Conservation (phyloP, 2,113 vertebrate species). For the Galemys pyrenaicus region DNA sequence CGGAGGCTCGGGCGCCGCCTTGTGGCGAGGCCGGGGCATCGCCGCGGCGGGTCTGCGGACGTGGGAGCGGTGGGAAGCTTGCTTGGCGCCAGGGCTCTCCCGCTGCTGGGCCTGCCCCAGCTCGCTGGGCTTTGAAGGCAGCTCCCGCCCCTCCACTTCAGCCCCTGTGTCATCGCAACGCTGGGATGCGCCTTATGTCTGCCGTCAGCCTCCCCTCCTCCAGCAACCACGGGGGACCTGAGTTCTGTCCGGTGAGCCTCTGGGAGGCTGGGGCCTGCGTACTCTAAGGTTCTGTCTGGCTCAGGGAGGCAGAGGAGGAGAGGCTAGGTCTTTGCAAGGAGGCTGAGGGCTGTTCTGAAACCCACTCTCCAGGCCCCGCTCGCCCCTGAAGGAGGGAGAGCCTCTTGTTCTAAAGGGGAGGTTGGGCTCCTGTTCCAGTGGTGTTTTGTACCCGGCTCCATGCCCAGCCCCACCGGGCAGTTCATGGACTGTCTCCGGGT, state of each 20-base stretch:
- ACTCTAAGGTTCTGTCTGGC: background rate
- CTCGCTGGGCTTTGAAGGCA: conserved; percentile 37
- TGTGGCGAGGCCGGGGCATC: background rate
- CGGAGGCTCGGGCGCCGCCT: background rate
- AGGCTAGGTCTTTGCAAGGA: too few relatives aligned
- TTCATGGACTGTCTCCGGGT: background rate
- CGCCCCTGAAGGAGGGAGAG: accelerated
- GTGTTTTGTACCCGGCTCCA: background rate
- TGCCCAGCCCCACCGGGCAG: accelerated
- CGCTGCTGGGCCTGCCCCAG: background rate
- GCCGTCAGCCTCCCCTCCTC: background rate
- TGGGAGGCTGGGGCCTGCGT: background rate
- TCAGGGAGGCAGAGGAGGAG: background rate
- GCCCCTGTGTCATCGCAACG: conserved; percentile 6
- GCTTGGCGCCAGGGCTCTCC: background rate
- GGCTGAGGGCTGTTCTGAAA: background rate
- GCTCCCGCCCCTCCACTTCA: background rate
- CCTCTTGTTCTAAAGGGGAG: background rate
- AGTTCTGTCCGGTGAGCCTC: background rate
- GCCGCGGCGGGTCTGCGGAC: background rate
- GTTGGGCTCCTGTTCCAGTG: background rate
- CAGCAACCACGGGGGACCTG: background rate
- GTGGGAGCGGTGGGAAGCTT: conserved; percentile 10
- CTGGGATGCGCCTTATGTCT: background rate
- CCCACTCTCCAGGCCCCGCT: accelerated